Conservation (phyloP, 2,113 vertebrate genomes). For the Thomomys bottae region DNA sequence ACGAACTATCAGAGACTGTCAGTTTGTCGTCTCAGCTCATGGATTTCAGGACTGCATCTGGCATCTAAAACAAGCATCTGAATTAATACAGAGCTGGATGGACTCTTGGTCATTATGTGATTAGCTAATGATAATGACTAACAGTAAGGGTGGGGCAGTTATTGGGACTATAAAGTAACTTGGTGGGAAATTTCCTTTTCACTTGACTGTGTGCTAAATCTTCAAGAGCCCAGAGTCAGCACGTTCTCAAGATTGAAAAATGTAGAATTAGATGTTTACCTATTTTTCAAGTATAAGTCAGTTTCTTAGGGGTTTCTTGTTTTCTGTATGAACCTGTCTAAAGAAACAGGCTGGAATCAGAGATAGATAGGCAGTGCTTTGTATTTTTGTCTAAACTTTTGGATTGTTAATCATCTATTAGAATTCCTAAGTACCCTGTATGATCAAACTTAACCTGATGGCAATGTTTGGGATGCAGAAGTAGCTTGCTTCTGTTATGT, state of each 20-base stretch:
- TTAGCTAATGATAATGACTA: not conserved
- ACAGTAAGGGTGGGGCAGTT: not conserved
- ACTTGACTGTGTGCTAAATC: not conserved
- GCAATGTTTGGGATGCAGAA: not conserved
- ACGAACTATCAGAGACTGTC: constrained; percentile 62
- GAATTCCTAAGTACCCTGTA: not conserved
- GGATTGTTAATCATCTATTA: constrained; percentile 32
- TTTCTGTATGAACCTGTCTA: not conserved
- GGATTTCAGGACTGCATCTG: constrained; percentile 43
- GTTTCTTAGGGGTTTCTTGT: not conserved
- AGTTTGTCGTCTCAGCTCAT: constrained; percentile 62
- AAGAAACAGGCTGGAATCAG: not conserved
- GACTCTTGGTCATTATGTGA: constrained; percentile 20
- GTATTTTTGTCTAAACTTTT: constrained; percentile 26
- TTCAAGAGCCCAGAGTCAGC: not conserved
- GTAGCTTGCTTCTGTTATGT: not conserved
- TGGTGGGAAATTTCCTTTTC: not conserved
- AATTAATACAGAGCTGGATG: not conserved
- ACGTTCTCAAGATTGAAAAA: not conserved
- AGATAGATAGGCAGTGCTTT: not conserved
- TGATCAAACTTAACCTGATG: not conserved
- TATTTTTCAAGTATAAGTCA: not conserved
- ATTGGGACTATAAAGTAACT: not conserved
- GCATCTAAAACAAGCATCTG: not conserved
- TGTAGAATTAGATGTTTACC: not conserved